Evolutionary conservation across 2,113 vertebrate genomes (phyloP).

Genomic region (Labrus mixtus): DNA sequence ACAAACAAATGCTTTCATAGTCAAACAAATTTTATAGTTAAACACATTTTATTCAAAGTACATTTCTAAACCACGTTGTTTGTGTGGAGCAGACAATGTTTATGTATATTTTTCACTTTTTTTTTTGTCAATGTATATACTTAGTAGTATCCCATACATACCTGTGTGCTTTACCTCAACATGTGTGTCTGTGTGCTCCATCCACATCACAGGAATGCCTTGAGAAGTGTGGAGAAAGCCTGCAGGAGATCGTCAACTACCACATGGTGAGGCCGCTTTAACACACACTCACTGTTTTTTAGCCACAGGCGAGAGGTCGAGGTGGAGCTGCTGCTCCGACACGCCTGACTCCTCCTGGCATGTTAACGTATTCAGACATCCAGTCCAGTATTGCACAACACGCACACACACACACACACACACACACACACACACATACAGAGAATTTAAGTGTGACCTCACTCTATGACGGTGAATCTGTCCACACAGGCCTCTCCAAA

Average conservation of each 20-base stretch:
- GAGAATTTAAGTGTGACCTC: constrained; percentile 55
- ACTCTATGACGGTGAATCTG: constrained; percentile 55
- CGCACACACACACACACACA: constrained; percentile 21
- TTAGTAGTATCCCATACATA: neutral
- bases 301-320: constrained; percentile 29
- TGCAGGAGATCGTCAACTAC: constrained; percentile 97
- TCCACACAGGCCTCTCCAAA: constrained; percentile 43
- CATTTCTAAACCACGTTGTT: neutral
- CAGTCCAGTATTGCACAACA: constrained; percentile 37
- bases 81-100: neutral
- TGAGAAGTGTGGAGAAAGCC: constrained; percentile 94
- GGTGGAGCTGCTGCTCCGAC: constrained; percentile 22
- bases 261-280: constrained; percentile 89
- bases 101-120: no score
- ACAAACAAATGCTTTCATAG: neutral
- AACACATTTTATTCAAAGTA: neutral
- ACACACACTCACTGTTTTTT: constrained; percentile 23
- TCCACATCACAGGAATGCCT: constrained; percentile 87
- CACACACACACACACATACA: constrained; percentile 2
- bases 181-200: constrained; percentile 34
- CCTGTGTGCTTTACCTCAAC: neutral
- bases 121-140: no score
- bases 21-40: neutral
- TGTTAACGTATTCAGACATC: constrained; percentile 56
- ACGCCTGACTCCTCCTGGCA: constrained; percentile 48